phyloP scores from a whole-genome alignment of 2,113 vertebrate genomes.

The Pelusios castaneus region DNA sequence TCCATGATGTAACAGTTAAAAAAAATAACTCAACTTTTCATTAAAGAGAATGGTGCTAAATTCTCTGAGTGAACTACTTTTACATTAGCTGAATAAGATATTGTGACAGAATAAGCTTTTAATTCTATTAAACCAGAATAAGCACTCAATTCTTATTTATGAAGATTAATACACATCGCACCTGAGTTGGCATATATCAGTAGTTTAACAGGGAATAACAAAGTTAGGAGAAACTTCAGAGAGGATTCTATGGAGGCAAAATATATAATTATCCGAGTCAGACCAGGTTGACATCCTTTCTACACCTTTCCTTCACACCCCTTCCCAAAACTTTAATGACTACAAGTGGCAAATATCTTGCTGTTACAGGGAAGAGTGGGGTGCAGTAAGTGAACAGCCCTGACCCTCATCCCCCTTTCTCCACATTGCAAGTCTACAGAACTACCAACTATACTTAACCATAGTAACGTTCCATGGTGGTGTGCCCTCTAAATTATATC shows the following conservation, averaged over 20 bases:
- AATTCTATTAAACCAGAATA: not conserved
- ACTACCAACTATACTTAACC: not conserved
- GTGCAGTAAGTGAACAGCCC: not conserved
- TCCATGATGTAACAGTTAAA: not conserved
- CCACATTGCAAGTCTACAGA: not conserved
- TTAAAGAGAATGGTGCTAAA: not conserved
- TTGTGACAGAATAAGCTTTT: too few relatives aligned
- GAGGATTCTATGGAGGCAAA: not conserved
- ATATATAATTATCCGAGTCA: not conserved
- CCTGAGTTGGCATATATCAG: not conserved
- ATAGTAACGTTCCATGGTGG: not conserved
- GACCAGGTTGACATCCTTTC: not conserved
- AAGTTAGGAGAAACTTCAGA: not conserved
- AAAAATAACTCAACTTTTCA: not conserved
- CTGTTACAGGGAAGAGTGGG: too few relatives aligned
- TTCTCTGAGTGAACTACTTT: not conserved
- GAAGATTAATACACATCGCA: not conserved
- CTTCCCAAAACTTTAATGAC: not conserved
- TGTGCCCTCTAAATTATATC: not conserved
- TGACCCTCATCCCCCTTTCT: not conserved
- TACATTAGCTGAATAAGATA: too few relatives aligned
- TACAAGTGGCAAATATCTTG: not conserved
- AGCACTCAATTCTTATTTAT: not conserved
- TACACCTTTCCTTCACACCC: not conserved
- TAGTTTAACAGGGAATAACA: not conserved